A percentile compares a stretch with the other conserved stretches of the same genome.
Conservation (phyloP, 2,797 vertebrate species). For the Petrocephalus schoutedeni region DNA sequence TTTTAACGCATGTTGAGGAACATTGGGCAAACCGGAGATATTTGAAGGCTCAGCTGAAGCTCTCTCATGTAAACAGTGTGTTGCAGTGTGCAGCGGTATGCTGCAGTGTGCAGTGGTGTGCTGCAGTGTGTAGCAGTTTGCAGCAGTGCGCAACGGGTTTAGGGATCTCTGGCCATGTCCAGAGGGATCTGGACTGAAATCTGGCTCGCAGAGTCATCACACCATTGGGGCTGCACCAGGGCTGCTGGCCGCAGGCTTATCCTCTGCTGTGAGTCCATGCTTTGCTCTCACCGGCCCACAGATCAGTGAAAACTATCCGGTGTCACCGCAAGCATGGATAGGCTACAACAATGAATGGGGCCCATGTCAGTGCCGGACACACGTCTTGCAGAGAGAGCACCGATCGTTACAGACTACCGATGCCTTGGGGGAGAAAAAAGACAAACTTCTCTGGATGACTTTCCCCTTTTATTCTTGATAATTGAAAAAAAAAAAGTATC, state of each 20-base stretch:
- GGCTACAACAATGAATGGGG: neutral
- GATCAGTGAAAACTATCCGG: neutral
- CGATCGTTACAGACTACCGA: neutral
- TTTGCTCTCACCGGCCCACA: neutral
- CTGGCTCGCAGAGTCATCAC: neutral
- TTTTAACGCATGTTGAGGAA: neutral
- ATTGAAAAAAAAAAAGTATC: neutral
- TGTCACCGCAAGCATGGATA: neutral
- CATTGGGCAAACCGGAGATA: neutral
- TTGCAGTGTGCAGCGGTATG: neutral
- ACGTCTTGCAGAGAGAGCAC: neutral
- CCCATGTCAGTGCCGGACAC: neutral
- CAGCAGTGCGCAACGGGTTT: neutral
- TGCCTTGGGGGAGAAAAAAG: neutral
- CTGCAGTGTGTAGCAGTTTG: neutral
- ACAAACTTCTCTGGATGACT: neutral
- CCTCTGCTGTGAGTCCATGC: neutral
- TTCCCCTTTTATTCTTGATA: constrained; percentile 1
- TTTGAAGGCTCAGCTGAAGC: neutral
- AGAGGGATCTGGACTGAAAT: neutral
- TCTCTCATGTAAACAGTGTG: neutral
- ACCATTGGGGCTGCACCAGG: neutral
- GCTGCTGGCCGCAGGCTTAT: neutral
- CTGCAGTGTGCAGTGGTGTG: neutral
- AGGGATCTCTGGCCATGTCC: neutral